Conservation (phyloP, 2,113 vertebrate genomes). For the Eonycteris spelaea region DNA sequence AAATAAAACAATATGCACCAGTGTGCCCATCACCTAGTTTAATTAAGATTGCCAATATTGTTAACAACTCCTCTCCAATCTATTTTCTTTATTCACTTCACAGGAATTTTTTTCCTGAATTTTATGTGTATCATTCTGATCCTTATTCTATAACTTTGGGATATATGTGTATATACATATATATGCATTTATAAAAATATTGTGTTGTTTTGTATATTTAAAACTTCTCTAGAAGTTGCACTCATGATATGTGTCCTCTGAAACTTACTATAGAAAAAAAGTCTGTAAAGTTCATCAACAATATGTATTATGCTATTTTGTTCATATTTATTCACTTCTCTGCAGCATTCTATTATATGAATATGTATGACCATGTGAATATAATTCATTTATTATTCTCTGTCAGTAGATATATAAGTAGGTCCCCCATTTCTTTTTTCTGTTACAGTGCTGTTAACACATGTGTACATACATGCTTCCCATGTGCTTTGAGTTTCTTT, state of each 20-base stretch:
- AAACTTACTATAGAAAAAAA: neutral
- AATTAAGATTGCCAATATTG: neutral
- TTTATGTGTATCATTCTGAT: neutral
- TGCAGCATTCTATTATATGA: neutral
- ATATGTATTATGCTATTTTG: neutral
- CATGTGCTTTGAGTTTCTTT: neutral
- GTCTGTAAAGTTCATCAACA: neutral
- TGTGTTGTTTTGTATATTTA: neutral
- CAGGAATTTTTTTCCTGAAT: neutral
- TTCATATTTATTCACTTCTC: neutral
- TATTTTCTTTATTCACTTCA: neutral
- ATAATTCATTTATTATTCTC: neutral
- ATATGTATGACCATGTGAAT: neutral
- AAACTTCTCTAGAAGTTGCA: neutral
- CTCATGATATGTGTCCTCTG: neutral
- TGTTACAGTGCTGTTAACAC: neutral
- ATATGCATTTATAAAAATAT: neutral
- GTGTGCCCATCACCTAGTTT: neutral
- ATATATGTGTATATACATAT: too few relatives aligned
- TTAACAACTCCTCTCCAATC: neutral
- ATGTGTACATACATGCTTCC: neutral
- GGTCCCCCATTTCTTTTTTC: neutral
- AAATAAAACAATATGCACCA: neutral
- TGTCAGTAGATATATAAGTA: neutral
- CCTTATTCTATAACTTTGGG: neutral